phyloP scores from a whole-genome alignment of 1,140 invertebrate species.

The Ceratoteleas bidentatus region DNA sequence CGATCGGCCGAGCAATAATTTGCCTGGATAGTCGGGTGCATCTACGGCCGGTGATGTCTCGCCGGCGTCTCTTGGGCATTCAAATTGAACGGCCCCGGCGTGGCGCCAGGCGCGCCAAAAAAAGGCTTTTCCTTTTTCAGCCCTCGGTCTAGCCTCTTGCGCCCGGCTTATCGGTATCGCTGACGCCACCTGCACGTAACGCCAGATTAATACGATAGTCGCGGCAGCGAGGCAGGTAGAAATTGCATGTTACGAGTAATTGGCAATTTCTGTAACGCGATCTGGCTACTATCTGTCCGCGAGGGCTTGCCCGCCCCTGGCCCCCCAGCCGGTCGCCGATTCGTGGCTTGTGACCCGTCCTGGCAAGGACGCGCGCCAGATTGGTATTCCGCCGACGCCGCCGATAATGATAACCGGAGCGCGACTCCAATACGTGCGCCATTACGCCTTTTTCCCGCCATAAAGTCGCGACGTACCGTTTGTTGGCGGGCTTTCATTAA shows the following conservation, averaged over 20 bases:
- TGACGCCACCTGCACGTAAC: slow-evolving; percentile 53
- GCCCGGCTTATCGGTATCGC: slow-evolving; percentile 38
- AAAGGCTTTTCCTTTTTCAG: slow-evolving; percentile 16
- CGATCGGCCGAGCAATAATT: slow-evolving; percentile 18
- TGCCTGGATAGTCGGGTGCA: not conserved
- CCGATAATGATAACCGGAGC: slow-evolving; percentile 70
- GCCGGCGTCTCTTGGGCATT: not conserved
- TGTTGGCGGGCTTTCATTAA: slow-evolving; percentile 44
- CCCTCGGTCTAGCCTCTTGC: slow-evolving; percentile 7
- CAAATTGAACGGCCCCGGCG: slow-evolving; percentile 31
- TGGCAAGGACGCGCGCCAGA: slow-evolving; percentile 47
- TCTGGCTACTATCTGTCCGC: slow-evolving; percentile 26
- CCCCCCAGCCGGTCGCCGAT: not conserved
- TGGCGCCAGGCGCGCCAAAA: slow-evolving; percentile 36
- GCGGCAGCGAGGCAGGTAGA: slow-evolving; percentile 64
- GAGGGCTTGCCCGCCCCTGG: slow-evolving; percentile 23
- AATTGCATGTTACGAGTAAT: slow-evolving; percentile 78
- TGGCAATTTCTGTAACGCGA: slow-evolving; percentile 77
- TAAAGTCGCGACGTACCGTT: slow-evolving; percentile 46
- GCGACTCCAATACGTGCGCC: slow-evolving; percentile 27
- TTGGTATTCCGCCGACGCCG: slow-evolving; percentile 67
- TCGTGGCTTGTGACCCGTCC: slow-evolving; percentile 44
- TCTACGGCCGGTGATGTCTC: not conserved
- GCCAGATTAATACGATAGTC: slow-evolving; percentile 74
- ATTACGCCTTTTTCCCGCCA: slow-evolving; percentile 32